A percentile compares a stretch with the other conserved stretches of the same genome.
Conservation (phyloP, 2,888 invertebrate species). For the Drosophila anomalipes region DNA sequence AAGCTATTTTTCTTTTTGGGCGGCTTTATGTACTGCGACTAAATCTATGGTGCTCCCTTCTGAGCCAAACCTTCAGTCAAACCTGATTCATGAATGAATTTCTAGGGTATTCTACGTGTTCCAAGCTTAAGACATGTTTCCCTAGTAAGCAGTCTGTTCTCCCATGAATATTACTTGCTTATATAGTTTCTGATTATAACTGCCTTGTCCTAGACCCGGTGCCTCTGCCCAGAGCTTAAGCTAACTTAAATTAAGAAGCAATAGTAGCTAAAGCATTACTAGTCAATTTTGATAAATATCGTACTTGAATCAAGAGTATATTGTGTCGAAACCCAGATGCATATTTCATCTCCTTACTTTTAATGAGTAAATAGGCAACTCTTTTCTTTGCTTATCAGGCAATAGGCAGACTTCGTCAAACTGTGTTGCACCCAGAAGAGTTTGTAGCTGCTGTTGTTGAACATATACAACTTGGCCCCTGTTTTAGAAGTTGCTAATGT, state of each 20-base stretch:
- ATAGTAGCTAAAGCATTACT: neutral
- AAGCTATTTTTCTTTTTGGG: neutral
- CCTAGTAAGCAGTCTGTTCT: too few relatives aligned
- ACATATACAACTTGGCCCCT: conserved; percentile 47
- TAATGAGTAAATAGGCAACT: neutral
- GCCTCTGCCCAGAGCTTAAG: too few relatives aligned
- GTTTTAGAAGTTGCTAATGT: conserved; percentile 38
- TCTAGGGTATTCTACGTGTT: neutral
- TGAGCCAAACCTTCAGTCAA: neutral
- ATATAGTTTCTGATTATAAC: too few relatives aligned
- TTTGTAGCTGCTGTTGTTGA: conserved; percentile 45
- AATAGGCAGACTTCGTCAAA: conserved; percentile 9
- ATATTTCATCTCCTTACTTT: neutral
- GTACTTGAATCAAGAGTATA: neutral
- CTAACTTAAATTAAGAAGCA: neutral
- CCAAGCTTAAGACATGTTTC: neutral
- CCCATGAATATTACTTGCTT: too few relatives aligned
- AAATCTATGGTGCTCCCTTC: neutral
- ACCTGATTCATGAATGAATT: neutral
- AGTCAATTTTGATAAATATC: neutral
- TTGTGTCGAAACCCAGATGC: neutral
- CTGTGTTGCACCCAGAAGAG: conserved; percentile 18
- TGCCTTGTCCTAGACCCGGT: too few relatives aligned
- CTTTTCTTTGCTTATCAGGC: neutral
- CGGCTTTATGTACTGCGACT: neutral